Evolutionary conservation across 2,888 invertebrate species (phyloP).

Genomic region (Periphyllus acericola): DNA sequence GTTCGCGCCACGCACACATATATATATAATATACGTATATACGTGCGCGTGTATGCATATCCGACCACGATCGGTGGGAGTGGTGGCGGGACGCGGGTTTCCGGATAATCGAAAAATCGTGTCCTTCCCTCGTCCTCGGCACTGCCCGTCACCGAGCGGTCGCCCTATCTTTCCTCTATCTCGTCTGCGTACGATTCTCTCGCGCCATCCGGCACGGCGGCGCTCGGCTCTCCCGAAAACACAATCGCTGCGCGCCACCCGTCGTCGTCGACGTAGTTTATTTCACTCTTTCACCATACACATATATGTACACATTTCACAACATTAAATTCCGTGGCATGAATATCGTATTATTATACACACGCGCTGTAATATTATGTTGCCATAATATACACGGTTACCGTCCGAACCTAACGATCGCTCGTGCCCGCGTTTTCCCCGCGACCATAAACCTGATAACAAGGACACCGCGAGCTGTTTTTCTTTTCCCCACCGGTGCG

Average conservation of each 20-base stretch:
- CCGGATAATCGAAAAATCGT: constrained; percentile 59
- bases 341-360: background rate
- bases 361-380: background rate
- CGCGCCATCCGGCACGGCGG: too few species aligned
- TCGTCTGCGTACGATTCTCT: too few species aligned
- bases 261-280: background rate
- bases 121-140: background rate
- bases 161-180: too few species aligned
- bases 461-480: background rate
- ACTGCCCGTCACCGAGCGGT: too few species aligned
- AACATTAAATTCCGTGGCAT: background rate
- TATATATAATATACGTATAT: too few species aligned
- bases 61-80: background rate
- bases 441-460: background rate
- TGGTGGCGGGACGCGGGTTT: constrained; percentile 7
- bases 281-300: background rate
- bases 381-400: too few species aligned
- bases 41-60: too few species aligned
- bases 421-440: constrained; percentile 2
- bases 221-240: too few species aligned
- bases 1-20: background rate
- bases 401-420: constrained; percentile 25
- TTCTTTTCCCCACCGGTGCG: too few species aligned
- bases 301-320: too few species aligned
- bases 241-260: too few species aligned